These are phyloP conservation scores for Melanchra persicariae DNA, from an alignment of 2,888 invertebrate species.

Conservation along the genomic window DNA sequence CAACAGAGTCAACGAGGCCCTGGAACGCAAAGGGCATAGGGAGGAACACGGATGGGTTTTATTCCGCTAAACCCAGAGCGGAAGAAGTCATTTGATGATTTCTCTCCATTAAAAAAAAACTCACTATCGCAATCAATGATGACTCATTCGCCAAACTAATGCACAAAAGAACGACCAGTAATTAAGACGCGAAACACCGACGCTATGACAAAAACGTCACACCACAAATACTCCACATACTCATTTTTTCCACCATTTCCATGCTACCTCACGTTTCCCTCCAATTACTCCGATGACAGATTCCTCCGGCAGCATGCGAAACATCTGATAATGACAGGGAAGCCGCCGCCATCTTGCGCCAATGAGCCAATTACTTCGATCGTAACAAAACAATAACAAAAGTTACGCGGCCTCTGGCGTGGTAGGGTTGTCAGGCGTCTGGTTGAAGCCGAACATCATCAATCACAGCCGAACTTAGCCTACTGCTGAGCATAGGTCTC, in stretches of 20 bases:
- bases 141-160: slow-evolving; percentile 5
- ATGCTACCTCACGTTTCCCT: slow-evolving; percentile 40
- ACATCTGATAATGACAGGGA: slow-evolving; percentile 52
- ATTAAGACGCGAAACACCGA: neutral
- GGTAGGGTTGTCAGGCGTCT: neutral
- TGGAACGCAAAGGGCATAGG: no score
- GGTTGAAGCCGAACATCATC: neutral
- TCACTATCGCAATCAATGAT: neutral
- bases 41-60: no score
- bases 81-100: no score
- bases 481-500: neutral
- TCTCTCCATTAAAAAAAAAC: no score
- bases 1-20: no score
- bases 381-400: slow-evolving; percentile 67
- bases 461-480: neutral
- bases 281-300: slow-evolving; percentile 62
- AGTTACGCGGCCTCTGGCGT: slow-evolving; percentile 44
- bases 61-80: no score
- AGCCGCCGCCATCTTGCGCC: slow-evolving; percentile 51
- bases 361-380: slow-evolving; percentile 54
- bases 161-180: slow-evolving; percentile 1
- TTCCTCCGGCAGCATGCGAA: slow-evolving; percentile 45
- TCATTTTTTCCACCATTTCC: slow-evolving; percentile 29
- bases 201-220: slow-evolving; percentile 26
- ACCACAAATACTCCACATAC: slow-evolving; percentile 20